Evolutionary conservation across 2,888 invertebrate genomes (phyloP), one percentile per base, ranked within the genome.

Genomic region (Himalopsyche japonica): DNA sequence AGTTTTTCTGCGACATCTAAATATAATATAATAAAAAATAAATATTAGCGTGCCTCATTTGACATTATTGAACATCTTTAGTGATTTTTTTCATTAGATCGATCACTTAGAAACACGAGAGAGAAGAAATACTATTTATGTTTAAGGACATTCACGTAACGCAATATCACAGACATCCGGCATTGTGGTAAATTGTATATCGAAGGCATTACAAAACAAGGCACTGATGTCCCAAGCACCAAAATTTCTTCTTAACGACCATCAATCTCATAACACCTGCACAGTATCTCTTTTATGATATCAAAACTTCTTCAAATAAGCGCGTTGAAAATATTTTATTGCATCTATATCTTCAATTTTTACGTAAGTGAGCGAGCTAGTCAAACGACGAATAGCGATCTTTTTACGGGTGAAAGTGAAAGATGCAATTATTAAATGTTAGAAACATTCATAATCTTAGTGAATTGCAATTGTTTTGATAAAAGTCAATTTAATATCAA

Each of bases 181-280:
- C n/a, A n/a, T n/a, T n/a, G 30, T 15, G 15, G 30, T 47, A 24
- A 7, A 37, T 8, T 37, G n/a, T n/a, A n/a, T n/a, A n/a, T 79
- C 18, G 20, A 79, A 18, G 48, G 43, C 24, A 20, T 79, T 79
- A 37, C 10, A 24, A 7, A 30, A 70, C 70, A 27, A 77, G 37
- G 6, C 37, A 34, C 18, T 24, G 37, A 1, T 77, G 30, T 32
- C 18, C 5, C 77, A 34, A 37, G 20, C 77, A 70, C 27, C 70
- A 12, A 30, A 70, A 70, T 70, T 27, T 70, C 15, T 20, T n/a
- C 18, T 27, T 24, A n/a, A 76, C 80, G 80, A 77, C 84, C 84
- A 82, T 84, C 84, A 84, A 84, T 84, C 80, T 82, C 20, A 76
- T 80, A 57, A 43, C 84, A 84, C 82, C 82, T 84, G 82, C 57